Conservation (phyloP, 2,888 invertebrate species). For the Pseudococcus jackbeardsleyi region DNA sequence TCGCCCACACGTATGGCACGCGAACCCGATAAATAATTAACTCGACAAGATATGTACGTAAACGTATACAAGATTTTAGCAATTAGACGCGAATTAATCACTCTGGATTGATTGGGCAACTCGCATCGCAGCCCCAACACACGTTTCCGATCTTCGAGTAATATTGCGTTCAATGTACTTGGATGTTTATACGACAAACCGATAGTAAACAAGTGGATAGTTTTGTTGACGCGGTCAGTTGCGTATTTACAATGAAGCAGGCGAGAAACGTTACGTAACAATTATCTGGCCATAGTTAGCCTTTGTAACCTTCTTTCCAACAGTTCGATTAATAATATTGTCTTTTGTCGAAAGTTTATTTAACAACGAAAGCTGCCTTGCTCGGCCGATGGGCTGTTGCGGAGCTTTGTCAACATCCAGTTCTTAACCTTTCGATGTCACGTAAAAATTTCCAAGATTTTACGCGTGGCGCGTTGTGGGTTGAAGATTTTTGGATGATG, state of each 20-base stretch:
- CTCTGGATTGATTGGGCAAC: background rate
- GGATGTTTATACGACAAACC: slow-evolving; percentile 6
- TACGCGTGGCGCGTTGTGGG: background rate
- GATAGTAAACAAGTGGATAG: slow-evolving; percentile 41
- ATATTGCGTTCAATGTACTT: slow-evolving; percentile 19
- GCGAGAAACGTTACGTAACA: slow-evolving; percentile 25
- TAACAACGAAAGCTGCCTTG: background rate
- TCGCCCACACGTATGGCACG: background rate
- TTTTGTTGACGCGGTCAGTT: slow-evolving; percentile 53
- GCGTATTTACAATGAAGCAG: slow-evolving; percentile 33
- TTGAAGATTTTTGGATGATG: background rate
- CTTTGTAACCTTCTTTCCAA: slow-evolving; percentile 51
- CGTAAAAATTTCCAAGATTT: slow-evolving; percentile 32
- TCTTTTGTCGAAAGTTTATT: slow-evolving; percentile 43
- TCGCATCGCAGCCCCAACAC: background rate
- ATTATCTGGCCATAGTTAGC: background rate
- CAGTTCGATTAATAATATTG: slow-evolving; percentile 6
- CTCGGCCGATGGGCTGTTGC: background rate
- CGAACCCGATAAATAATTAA: background rate
- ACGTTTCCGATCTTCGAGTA: background rate
- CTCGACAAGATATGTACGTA: background rate
- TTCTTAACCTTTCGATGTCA: slow-evolving; percentile 46
- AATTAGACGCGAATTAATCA: slow-evolving; percentile 28
- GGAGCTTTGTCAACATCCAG: background rate
- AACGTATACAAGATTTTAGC: background rate